Evolutionary conservation across 1,140 invertebrate genomes (phyloP), one percentile per base, ranked within the genome.

Genomic region (Zaprionus tsacasi): DNA sequence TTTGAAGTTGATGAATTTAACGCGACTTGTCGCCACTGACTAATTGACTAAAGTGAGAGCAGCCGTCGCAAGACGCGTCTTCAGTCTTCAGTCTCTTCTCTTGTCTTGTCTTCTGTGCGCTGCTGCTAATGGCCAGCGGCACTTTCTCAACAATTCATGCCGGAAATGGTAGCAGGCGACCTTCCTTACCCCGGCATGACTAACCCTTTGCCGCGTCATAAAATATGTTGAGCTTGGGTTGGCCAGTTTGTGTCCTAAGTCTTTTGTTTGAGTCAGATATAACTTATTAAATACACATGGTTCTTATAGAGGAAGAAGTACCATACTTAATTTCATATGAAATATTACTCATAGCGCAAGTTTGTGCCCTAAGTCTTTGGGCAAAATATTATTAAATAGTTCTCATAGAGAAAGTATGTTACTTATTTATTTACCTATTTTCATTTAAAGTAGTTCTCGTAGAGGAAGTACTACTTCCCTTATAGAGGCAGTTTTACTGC

Each of bases 31-130:
- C 77, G 74, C 73, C 66, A 61, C 81, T 85, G 74, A 85, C 81
- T 81, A 85, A 85, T 78, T 72, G 80, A 36, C 50, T 56, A 68
- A 79, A 85, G 81, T 81, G 81, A 85, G 81, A 85, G 81, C 76
- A 63, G 71, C 13, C 65, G 45, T 7, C 30, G 43, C 40, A 13
- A n/a, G 21, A 21, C 21, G 21, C 38, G 12, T 59, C 57, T 36
- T 59, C 58, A 60, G 48, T 35, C 50, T 1, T 15, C 64, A 45
- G 54, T 33, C 21, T 27, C 6, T 13, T 7, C n/a, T 7, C 33
- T 35, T 10, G 4, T 0, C 6, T 8, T 33, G 17, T 15, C 30
- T 10, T 35, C 15, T 12, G 61, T 40, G 6, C 13, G 64, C 8
- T 45, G 15, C 38, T n/a, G 38, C 11, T 17, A 13, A 48, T 40